A percentile compares a stretch with the other conserved stretches of the same genome.
Evolutionary conservation across 2,888 invertebrate species (phyloP).

Genomic region (Nomada fucata): DNA sequence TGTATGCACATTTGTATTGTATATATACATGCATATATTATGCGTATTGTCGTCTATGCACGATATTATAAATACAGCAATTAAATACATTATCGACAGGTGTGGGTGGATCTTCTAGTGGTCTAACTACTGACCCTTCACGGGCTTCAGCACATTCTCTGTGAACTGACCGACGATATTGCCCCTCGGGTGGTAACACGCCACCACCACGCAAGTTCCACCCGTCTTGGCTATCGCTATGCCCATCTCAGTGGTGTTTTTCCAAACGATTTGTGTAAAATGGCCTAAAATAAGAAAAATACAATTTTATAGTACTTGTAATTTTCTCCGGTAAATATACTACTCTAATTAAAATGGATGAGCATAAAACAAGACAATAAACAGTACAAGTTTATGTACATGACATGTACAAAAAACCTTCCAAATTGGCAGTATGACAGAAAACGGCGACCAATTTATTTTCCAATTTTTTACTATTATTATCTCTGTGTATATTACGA

Average conservation of each 20-base stretch:
- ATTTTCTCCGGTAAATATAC: not conserved
- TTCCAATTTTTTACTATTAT: too few relatives aligned
- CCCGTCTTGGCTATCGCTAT: slow-evolving; percentile 89
- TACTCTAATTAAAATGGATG: too few relatives aligned
- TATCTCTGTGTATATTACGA: too few relatives aligned
- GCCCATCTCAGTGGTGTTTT: slow-evolving; percentile 89
- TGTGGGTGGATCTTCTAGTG: slow-evolving; percentile 39
- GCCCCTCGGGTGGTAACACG: slow-evolving; percentile 88
- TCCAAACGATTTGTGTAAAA: slow-evolving; percentile 93
- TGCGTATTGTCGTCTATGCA: slow-evolving; percentile 63
- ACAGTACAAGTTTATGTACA: too few relatives aligned
- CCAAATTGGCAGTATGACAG: too few relatives aligned
- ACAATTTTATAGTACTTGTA: not conserved
- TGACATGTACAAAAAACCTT: too few relatives aligned
- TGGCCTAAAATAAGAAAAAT: slow-evolving; percentile 80
- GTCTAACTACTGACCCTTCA: slow-evolving; percentile 71
- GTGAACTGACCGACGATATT: slow-evolving; percentile 86
- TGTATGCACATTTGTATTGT: slow-evolving; percentile 67
- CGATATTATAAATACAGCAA: slow-evolving; percentile 69
- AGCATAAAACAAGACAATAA: too few relatives aligned
- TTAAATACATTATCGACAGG: slow-evolving; percentile 75
- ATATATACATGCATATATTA: slow-evolving; percentile 68
- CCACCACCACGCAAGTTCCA: slow-evolving; percentile 86
- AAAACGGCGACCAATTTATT: too few relatives aligned
- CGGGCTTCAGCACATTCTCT: slow-evolving; percentile 82